Evolutionary conservation across 1,140 invertebrate species (phyloP).

Genomic region (Paramacrobiotus metropolitanus): DNA sequence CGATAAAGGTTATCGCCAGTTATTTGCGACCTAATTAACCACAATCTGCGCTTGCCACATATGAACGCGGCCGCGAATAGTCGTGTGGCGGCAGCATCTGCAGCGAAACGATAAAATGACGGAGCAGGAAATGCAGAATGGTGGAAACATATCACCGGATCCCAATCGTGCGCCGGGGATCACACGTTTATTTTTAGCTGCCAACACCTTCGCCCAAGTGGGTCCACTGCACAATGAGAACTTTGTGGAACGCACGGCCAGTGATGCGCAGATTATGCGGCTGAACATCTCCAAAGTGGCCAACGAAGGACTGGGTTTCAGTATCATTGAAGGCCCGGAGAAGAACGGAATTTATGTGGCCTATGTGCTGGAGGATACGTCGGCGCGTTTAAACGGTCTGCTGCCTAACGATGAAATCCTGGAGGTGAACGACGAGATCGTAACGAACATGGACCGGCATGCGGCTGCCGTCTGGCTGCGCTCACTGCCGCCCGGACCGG

Average conservation of each 20-base stretch:
- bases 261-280: not conserved
- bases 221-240: not conserved
- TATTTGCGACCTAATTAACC: too few species aligned
- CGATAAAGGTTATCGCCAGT: too few species aligned
- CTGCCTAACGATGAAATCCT: not conserved
- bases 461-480: not conserved
- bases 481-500: not conserved
- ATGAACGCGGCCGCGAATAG: too few species aligned
- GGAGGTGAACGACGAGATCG: not conserved
- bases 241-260: not conserved
- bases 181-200: not conserved
- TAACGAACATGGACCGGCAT: not conserved
- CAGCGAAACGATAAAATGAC: not conserved
- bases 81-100: not conserved
- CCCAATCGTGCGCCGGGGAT: not conserved
- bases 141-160: not conserved
- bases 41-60: too few species aligned
- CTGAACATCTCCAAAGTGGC: not conserved
- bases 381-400: not conserved
- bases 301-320: not conserved
- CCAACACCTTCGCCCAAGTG: not conserved
- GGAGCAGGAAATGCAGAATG: not conserved
- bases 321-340: not conserved
- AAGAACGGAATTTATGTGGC: not conserved
- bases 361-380: not conserved